These are phyloP conservation scores for Agrilus mali DNA, from an alignment of 2,888 invertebrate species.

Conservation along the genomic window DNA sequence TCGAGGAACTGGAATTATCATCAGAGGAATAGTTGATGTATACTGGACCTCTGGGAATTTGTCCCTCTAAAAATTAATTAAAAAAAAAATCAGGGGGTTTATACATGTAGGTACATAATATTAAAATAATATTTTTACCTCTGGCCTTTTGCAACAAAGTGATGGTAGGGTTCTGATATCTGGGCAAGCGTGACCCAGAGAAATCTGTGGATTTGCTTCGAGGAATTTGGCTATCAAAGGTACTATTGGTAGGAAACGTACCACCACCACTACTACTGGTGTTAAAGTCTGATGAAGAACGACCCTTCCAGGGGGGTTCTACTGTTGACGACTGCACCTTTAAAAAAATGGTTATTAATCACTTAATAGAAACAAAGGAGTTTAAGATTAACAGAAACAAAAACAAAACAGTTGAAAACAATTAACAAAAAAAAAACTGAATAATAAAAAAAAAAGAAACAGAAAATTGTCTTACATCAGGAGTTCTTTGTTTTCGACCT, in stretches of 20 bases:
- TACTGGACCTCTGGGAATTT: constrained; percentile 63
- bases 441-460: too few relatives aligned
- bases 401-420: too few relatives aligned
- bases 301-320: constrained; percentile 20
- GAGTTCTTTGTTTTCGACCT: constrained; percentile 37
- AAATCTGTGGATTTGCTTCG: constrained; percentile 43
- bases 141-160: constrained; percentile 78
- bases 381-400: not conserved
- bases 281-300: constrained; percentile 12
- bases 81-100: not conserved
- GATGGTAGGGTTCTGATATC: constrained; percentile 77
- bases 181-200: constrained; percentile 44
- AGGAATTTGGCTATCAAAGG: constrained; percentile 30
- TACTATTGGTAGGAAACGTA: constrained; percentile 13
- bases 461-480: too few relatives aligned
- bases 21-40: constrained; percentile 45
- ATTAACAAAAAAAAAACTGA: too few relatives aligned
- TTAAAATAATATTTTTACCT: constrained; percentile 45
- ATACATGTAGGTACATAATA: not conserved
- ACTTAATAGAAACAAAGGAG: too few relatives aligned
- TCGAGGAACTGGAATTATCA: constrained; percentile 33
- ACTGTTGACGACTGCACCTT: constrained; percentile 10
- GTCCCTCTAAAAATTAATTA: constrained; percentile 52
- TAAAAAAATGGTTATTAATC: too few relatives aligned
- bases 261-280: constrained; percentile 19